Conservation (phyloP, 2,888 invertebrate genomes). For the Trichogramma evanescens region DNA sequence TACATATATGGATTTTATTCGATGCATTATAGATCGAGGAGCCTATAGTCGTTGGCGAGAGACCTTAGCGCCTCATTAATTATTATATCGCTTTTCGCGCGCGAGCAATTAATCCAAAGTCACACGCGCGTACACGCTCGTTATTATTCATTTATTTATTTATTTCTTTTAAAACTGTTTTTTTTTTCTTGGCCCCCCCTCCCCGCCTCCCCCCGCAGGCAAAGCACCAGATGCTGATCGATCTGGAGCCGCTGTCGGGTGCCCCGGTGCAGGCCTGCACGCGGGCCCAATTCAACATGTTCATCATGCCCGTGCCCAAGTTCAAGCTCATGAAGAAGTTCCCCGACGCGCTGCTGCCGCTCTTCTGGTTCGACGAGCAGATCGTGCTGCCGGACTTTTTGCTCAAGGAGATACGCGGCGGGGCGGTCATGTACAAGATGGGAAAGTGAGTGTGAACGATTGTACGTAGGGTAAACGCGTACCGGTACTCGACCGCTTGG, state of each 20-base stretch:
- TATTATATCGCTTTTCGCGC: no score
- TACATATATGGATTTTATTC: neutral
- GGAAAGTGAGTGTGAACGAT: conserved; percentile 27
- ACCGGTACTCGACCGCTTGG: no score
- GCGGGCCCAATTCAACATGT: conserved; percentile 68
- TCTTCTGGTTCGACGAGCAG: conserved; percentile 78
- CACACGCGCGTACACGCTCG: no score
- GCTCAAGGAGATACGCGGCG: conserved; percentile 31
- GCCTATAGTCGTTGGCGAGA: no score
- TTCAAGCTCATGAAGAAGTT: conserved; percentile 60
- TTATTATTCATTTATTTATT: no score
- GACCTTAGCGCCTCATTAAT: no score
- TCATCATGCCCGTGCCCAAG: conserved; percentile 58
- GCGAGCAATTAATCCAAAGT: no score
- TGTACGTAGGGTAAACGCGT: no score
- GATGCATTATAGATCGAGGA: no score
- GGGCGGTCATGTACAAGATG: neutral
- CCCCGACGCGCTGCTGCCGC: conserved; percentile 59
- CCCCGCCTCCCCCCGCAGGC: neutral
- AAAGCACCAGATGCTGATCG: conserved; percentile 67
- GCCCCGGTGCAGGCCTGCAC: conserved; percentile 67
- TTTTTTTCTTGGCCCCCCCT: no score
- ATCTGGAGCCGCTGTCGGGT: conserved; percentile 74
- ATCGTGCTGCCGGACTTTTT: conserved; percentile 32
- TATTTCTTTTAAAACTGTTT: no score